Evolutionary conservation across 2,888 invertebrate genomes (phyloP), one percentile per base, ranked within the genome.

Genomic region (Meghimatium bilineatum): DNA sequence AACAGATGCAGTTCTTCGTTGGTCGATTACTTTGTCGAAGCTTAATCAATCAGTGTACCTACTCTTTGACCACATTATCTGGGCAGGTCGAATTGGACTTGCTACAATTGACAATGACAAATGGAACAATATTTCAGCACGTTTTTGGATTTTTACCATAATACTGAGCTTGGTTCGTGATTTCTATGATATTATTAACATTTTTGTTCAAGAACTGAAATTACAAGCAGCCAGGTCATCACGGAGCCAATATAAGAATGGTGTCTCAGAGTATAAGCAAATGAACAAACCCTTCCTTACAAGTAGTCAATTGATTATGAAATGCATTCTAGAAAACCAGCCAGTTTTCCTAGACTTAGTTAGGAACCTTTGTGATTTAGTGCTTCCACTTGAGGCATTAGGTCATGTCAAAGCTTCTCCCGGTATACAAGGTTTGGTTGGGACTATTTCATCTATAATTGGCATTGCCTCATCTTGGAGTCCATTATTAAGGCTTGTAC

Each of bases 351-450:
- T 97, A 87, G 98, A 98, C 94, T 96, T 96, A 0, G 91, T 97
- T 10, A 97, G 97, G 93, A 98, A 98, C 94, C 94, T 95, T 17
- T 97, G 97, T 94, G 98, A 98, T 93, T 93, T 98, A 83, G 96
- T 97, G 90, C 96, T 98, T 91, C 98, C 98, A 0, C 94, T 98
- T 86, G 96, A 96, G 84, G 96, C 96, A 12, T 94, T 98, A 88
- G 97, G 97, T 0, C 96, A 96, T 91, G 95, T 96, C 0, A 96
- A 96, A 89, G 93, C 97, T 20, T 96, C 96, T 85, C 96, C 97
- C 0, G 96, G 96, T 85, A 95, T 95, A 36, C 95, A 97, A 82
- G 98, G 98, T 0, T 89, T 96, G 14, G 93, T 97, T 32, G 98
- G 98, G 8, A 95, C 96, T 0, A 92, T 97, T 80, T 97, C 97